Conservation (phyloP, 1,140 invertebrate species). For the Drosophila azteca region DNA sequence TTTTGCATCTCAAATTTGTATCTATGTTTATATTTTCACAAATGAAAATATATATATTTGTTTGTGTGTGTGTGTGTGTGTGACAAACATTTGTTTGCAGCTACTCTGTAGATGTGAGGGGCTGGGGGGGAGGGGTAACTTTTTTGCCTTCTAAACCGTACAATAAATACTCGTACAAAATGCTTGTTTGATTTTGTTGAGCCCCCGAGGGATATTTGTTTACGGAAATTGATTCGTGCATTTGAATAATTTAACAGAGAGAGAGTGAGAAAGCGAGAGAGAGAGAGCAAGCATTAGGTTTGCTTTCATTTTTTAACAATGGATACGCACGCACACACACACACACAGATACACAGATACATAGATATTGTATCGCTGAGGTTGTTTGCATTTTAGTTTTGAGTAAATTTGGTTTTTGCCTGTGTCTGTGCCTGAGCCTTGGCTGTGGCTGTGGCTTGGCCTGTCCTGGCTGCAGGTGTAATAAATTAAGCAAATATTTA, state of each 20-base stretch:
- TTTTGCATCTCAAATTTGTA: too few relatives aligned
- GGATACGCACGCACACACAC: constrained; percentile 30
- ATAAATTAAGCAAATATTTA: constrained; percentile 73
- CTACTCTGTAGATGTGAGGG: too few relatives aligned
- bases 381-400: constrained; percentile 57
- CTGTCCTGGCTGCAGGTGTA: constrained; percentile 41
- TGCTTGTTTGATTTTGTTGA: constrained; percentile 21
- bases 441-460: too few relatives aligned
- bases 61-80: not conserved
- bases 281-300: not conserved
- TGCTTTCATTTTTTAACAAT: constrained; percentile 41
- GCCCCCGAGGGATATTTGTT: constrained; percentile 51
- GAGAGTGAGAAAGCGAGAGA: not conserved
- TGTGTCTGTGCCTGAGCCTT: too few relatives aligned
- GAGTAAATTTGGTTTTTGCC: constrained; percentile 39
- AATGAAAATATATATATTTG: not conserved
- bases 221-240: constrained; percentile 76
- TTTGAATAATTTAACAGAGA: constrained; percentile 68
- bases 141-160: constrained; percentile 27
- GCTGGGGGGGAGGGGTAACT: not conserved
- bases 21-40: not conserved
- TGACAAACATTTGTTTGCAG: not conserved
- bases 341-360: not conserved
- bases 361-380: not conserved
- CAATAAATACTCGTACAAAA: constrained; percentile 22